Evolutionary conservation across 2,888 invertebrate species (phyloP).

Genomic region (Eupsilia transversa): DNA sequence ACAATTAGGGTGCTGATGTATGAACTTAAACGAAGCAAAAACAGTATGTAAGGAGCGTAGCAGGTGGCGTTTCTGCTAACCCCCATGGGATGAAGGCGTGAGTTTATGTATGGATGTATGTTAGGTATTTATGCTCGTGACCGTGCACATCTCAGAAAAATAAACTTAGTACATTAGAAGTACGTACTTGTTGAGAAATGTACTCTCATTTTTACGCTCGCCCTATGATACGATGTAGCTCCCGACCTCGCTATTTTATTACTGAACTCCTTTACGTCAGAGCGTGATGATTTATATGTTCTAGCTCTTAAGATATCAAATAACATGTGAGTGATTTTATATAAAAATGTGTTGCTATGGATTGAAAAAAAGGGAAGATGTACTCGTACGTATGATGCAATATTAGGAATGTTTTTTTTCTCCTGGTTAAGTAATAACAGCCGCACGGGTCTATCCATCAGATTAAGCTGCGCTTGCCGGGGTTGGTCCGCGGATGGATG

Average conservation of each 20-base stretch:
- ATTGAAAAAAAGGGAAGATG: constrained; percentile 8
- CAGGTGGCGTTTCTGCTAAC: too few species aligned
- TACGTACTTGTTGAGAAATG: constrained; percentile 21
- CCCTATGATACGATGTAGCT: constrained; percentile 10
- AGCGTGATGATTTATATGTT: constrained; percentile 61
- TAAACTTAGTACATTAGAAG: constrained; percentile 1
- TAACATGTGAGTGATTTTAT: constrained; percentile 51
- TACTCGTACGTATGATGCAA: not conserved
- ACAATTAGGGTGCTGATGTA: too few species aligned
- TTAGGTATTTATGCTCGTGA: too few species aligned
- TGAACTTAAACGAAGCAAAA: too few species aligned
- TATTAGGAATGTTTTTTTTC: not conserved
- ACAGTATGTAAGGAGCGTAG: too few species aligned
- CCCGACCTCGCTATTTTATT: constrained; percentile 36
- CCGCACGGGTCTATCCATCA: too few species aligned
- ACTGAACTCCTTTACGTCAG: constrained; percentile 57
- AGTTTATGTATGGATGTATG: too few species aligned
- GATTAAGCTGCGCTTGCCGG: too few species aligned
- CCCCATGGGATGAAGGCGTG: too few species aligned
- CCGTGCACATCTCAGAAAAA: not conserved
- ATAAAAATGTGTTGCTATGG: constrained; percentile 39
- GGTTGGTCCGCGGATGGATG: too few species aligned
- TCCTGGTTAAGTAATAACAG: too few species aligned
- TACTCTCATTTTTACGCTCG: constrained; percentile 1
- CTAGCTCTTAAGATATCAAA: constrained; percentile 61